These are phyloP conservation scores for Carabus problematicus DNA, from an alignment of 2,888 invertebrate species.

Conservation along the genomic window DNA sequence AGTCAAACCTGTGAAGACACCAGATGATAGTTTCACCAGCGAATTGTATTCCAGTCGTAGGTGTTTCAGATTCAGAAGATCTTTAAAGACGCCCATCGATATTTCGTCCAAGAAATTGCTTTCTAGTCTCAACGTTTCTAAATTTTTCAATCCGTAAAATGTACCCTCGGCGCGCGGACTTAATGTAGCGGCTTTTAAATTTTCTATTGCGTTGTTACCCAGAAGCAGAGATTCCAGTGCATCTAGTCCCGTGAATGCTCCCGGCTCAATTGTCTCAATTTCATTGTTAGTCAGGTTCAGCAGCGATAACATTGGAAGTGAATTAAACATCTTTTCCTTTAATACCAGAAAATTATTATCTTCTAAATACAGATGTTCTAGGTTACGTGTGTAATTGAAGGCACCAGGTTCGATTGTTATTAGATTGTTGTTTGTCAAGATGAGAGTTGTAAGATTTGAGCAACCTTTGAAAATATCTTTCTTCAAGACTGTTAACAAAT, in stretches of 20 bases:
- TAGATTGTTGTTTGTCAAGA: constrained; percentile 24
- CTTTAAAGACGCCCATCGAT: constrained; percentile 27
- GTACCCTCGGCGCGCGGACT: constrained; percentile 18
- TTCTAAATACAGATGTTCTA: constrained; percentile 35
- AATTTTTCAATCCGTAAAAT: constrained; percentile 32
- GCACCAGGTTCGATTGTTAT: constrained; percentile 28
- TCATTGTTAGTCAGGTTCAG: constrained; percentile 34
- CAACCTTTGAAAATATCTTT: constrained; percentile 30
- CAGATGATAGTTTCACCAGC: constrained; percentile 31
- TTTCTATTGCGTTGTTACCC: constrained; percentile 25
- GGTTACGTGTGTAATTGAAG: constrained; percentile 29
- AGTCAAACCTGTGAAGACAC: constrained; percentile 29
- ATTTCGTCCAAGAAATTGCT: constrained; percentile 23
- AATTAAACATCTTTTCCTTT: constrained; percentile 14
- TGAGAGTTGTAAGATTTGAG: constrained; percentile 23
- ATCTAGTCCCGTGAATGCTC: constrained; percentile 29
- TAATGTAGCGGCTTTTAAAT: constrained; percentile 15
- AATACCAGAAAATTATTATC: constrained; percentile 27
- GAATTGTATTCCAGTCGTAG: constrained; percentile 30
- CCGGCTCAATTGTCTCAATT: constrained; percentile 27
- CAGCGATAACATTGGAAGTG: constrained; percentile 15
- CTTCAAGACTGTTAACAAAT: constrained; percentile 23
- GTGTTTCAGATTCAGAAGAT: constrained; percentile 24
- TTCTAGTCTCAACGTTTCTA: constrained; percentile 22
- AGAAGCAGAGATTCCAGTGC: constrained; percentile 22